Conservation (phyloP, 2,797 vertebrate species). For the Rhadinocentrus ornatus region DNA sequence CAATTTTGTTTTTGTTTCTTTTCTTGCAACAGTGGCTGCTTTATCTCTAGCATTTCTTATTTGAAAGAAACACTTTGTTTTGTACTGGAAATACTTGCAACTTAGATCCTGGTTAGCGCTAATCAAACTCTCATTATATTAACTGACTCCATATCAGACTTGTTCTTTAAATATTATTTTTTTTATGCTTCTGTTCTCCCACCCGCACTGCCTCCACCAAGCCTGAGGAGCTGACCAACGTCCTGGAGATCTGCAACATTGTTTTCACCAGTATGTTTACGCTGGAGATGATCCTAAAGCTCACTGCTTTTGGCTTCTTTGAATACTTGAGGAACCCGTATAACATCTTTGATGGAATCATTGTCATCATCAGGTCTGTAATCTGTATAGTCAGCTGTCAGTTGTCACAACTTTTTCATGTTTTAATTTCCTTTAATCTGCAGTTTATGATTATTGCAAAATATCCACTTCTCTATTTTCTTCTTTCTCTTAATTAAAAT, state of each 20-base stretch:
- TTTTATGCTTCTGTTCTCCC: not conserved
- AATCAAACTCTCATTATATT: not conserved
- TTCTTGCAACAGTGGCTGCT: constrained; percentile 2
- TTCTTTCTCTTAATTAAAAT: constrained; percentile 2
- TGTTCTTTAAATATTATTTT: not conserved
- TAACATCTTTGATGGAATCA: constrained; percentile 96
- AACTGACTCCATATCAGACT: not conserved
- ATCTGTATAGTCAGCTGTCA: not conserved
- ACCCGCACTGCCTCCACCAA: constrained; percentile 58
- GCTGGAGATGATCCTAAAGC: constrained; percentile 96
- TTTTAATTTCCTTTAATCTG: not conserved
- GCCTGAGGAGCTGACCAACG: constrained; percentile 95
- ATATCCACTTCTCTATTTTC: not conserved
- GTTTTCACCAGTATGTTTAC: constrained; percentile 99
- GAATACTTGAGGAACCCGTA: constrained; percentile 95
- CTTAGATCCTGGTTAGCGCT: not conserved
- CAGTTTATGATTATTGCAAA: not conserved
- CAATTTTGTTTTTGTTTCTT: constrained; percentile 26
- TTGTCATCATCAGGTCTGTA: constrained; percentile 93
- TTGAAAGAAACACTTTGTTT: constrained; percentile 32
- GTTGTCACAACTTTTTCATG: not conserved
- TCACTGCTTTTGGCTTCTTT: constrained; percentile 93
- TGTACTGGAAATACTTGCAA: not conserved
- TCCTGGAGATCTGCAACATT: constrained; percentile 97
- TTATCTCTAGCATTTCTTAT: constrained; percentile 28